Evolutionary conservation across 2,888 invertebrate genomes (phyloP).

Genomic region (Hecatera dysodea): DNA sequence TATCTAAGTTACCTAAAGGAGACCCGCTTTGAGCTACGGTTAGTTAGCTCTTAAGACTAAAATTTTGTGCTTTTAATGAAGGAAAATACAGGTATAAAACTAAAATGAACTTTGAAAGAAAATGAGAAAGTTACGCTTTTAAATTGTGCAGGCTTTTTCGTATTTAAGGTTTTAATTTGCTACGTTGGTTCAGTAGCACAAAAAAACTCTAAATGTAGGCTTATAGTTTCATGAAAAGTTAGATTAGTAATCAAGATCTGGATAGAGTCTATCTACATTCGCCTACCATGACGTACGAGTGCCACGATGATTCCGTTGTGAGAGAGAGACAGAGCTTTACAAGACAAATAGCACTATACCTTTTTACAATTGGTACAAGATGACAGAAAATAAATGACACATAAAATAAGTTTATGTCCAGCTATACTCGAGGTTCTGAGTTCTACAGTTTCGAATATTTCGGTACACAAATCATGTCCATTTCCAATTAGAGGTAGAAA

Average conservation of each 20-base stretch:
- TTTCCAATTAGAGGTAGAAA: too few relatives aligned
- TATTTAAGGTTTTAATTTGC: conserved; percentile 28
- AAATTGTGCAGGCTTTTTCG: conserved; percentile 13
- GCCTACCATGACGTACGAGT: too few relatives aligned
- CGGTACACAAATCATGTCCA: too few relatives aligned
- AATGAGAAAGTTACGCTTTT: conserved; percentile 16
- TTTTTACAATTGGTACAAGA: too few relatives aligned
- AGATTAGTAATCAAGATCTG: not conserved
- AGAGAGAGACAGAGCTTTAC: too few relatives aligned
- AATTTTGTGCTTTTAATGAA: conserved; percentile 32
- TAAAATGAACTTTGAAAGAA: conserved; percentile 25
- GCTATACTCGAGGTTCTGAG: too few relatives aligned
- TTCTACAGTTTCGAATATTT: too few relatives aligned
- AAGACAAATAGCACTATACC: too few relatives aligned
- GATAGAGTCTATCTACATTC: too few relatives aligned
- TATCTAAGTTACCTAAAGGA: conserved; percentile 31
- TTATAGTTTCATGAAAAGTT: not conserved
- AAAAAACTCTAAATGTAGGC: not conserved
- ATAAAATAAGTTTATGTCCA: too few relatives aligned
- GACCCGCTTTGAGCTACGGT: conserved; percentile 13
- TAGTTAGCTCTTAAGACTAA: conserved; percentile 23
- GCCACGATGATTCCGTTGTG: too few relatives aligned
- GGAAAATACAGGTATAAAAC: conserved; percentile 22
- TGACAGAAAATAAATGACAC: too few relatives aligned
- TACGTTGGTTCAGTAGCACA: not conserved